Conservation (phyloP, 2,888 invertebrate genomes). For the Ephialtes manifestator region DNA sequence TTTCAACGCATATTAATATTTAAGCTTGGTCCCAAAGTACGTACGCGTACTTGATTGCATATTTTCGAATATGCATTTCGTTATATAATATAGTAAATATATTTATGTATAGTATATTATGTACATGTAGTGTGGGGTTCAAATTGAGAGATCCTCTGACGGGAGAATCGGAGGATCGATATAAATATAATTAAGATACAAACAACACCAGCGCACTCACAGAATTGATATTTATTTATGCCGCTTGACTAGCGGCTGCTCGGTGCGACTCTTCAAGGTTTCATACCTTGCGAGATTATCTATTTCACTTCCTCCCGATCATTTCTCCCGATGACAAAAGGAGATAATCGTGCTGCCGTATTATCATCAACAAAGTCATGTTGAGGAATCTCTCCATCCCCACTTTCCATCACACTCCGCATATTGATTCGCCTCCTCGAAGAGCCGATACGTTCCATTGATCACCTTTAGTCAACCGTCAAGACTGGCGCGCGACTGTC, state of each 20-base stretch:
- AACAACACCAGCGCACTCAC: constrained; percentile 45
- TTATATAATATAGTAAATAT: constrained; percentile 67
- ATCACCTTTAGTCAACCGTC: constrained; percentile 2
- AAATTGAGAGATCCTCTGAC: constrained; percentile 45
- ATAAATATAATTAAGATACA: constrained; percentile 15
- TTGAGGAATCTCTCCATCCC: neutral
- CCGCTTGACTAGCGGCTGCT: neutral
- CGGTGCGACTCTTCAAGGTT: constrained; percentile 65
- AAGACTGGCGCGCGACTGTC: constrained; percentile 12
- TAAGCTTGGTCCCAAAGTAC: constrained; percentile 67
- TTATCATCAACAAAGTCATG: neutral
- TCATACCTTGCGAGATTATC: constrained; percentile 71
- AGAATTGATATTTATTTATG: constrained; percentile 26
- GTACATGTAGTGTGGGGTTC: constrained; percentile 65
- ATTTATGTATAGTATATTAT: constrained; percentile 68
- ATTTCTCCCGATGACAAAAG: constrained; percentile 10
- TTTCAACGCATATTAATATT: constrained; percentile 57
- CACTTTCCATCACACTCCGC: constrained; percentile 18
- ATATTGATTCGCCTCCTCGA: constrained; percentile 11
- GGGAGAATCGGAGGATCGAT: constrained; percentile 41
- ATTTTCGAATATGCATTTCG: constrained; percentile 61
- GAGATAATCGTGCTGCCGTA: constrained; percentile 10
- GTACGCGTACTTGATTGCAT: constrained; percentile 47
- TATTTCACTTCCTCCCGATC: constrained; percentile 6
- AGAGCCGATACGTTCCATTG: constrained; percentile 15